Evolutionary conservation across 2,113 vertebrate species (phyloP), one percentile per base, ranked within the genome.

Genomic region (Excalfactoria chinensis): DNA sequence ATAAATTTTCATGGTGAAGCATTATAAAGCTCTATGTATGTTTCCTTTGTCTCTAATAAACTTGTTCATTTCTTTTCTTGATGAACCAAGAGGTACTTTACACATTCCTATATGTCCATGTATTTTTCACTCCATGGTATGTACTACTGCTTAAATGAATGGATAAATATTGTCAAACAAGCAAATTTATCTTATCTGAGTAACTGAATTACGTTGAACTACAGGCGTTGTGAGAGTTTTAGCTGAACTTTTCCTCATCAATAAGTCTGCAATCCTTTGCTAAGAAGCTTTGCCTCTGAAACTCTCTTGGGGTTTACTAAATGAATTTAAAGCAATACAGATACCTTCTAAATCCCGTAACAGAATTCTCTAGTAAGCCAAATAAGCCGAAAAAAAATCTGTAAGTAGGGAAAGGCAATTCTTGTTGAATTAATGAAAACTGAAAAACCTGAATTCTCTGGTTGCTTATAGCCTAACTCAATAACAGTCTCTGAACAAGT

Each of bases 241-340:
- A 93, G 79, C 72, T 70, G 74, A 96, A 95, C 70, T 92, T 78
- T 92, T 89, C 90, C 74, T 95, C 94, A 93, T 95, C 92, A 94
- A 60, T 95, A 96, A 92, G 58, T 68, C 93, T 91, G 9, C 87
- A 95, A 89, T 96, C 64, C 80, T 94, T 88, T 90, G 30, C 93
- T 97, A 96, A 97, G 97, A 89, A 95, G 93, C 80, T 97, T 97
- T 95, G 49, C 75, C 83, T 76, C 75, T 89, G 74, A 94, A 95
- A 92, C 55, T 40, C 92, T 95, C 93, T 89, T 87, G 93, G 43
- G 91, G 15, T 86, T 96, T 93, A 69, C 90, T 94, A 95, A 96
- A 96, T 95, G 95, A 97, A 96, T 96, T 96, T 97, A 96, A 96
- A 96, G 96, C 62, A 95, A 95, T 90, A 93, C 69, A 90, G 89